phyloP scores from a whole-genome alignment of 2,888 invertebrate genomes.

The Habroteleia sp. region DNA sequence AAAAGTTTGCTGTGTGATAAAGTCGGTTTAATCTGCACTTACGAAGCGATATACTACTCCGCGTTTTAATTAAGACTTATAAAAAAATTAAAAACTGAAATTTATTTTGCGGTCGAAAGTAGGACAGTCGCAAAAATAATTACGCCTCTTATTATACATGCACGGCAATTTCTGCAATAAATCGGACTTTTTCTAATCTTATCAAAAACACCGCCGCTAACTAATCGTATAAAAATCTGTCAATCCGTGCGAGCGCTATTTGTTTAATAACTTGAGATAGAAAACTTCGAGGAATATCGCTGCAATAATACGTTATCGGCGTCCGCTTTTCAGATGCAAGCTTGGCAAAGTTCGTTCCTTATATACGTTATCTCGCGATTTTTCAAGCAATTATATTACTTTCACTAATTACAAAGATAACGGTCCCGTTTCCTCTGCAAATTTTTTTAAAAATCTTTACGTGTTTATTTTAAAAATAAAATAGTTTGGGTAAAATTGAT shows the following conservation, averaged over 20 bases:
- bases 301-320: conserved; percentile 20
- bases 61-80: background rate
- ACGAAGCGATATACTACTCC: too few relatives aligned
- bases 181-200: conserved; percentile 42
- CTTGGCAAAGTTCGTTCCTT: conserved; percentile 10
- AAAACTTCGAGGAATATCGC: conserved; percentile 13
- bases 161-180: conserved; percentile 34
- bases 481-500: too few relatives aligned
- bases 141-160: conserved; percentile 26
- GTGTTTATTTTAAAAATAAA: conserved; percentile 7
- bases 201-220: conserved; percentile 31
- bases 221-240: conserved; percentile 38
- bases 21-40: too few relatives aligned
- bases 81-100: background rate
- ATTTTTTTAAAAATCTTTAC: too few relatives aligned
- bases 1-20: too few relatives aligned
- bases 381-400: conserved; percentile 37
- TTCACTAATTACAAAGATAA: conserved; percentile 43
- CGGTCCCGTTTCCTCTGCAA: conserved; percentile 21
- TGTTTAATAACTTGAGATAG: too few relatives aligned
- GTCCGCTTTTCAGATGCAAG: conserved; percentile 15
- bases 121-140: conserved; percentile 32
- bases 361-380: conserved; percentile 33
- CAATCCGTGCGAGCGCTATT: conserved; percentile 36
- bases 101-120: conserved; percentile 16